phyloP scores from a whole-genome alignment of 2,113 vertebrate genomes.

The Cheirogaleus medius region DNA sequence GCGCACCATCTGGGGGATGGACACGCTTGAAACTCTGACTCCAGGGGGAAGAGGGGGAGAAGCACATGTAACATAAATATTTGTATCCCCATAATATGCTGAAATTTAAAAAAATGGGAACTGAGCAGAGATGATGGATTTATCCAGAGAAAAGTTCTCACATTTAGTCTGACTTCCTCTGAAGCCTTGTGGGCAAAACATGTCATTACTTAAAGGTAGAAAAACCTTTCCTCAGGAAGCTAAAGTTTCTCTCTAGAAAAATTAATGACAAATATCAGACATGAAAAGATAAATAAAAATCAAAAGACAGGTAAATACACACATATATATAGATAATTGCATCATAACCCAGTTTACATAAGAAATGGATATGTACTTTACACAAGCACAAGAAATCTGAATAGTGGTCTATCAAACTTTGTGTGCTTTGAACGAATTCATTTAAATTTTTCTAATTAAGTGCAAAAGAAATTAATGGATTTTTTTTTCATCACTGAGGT shows the following conservation, averaged over 20 bases:
- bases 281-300: neutral
- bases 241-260: slow-evolving; percentile 27
- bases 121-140: neutral
- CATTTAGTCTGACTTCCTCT: neutral
- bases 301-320: neutral
- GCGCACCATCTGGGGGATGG: no score
- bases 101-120: neutral
- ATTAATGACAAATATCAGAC: slow-evolving; percentile 20
- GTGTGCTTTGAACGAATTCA: slow-evolving; percentile 8
- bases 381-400: neutral
- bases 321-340: neutral
- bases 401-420: neutral
- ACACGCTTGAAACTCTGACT: no score
- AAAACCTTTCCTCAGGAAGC: neutral
- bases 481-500: neutral
- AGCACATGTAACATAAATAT: no score
- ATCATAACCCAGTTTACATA: neutral
- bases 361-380: neutral
- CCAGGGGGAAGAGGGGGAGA: neutral
- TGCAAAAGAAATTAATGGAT: slow-evolving; percentile 30
- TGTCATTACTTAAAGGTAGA: neutral
- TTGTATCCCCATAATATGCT: no score
- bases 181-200: neutral
- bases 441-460: slow-evolving; percentile 42
- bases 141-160: neutral